Percentiles rank a stretch among this genome's conserved stretches.
Evolutionary conservation across 1,140 invertebrate genomes (phyloP).

Genomic region (Lepidostoma basale): DNA sequence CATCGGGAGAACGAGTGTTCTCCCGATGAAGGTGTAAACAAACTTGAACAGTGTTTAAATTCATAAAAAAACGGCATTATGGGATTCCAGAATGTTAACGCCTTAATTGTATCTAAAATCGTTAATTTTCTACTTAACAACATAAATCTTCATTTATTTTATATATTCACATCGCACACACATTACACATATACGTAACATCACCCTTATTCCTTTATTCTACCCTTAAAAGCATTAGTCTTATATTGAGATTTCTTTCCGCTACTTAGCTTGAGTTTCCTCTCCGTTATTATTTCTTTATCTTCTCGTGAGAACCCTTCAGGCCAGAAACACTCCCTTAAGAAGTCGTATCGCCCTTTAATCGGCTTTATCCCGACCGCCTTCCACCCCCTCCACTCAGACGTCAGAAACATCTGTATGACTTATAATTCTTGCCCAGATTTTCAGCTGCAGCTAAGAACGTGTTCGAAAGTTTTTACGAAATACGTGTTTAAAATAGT

Average conservation of each 20-base stretch:
- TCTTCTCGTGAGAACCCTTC: constrained; percentile 4
- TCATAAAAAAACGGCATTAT: no score
- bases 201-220: neutral
- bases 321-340: constrained; percentile 13
- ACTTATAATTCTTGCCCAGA: neutral
- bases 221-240: neutral
- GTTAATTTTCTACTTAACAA: no score
- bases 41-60: no score
- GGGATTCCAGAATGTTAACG: no score
- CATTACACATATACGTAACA: neutral
- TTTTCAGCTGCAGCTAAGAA: constrained; percentile 3
- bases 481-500: no score
- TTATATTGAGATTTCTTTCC: neutral
- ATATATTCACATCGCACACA: no score
- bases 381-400: constrained; percentile 3
- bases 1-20: no score
- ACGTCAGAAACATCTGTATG: constrained; percentile 14
- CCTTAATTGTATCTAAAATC: no score
- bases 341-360: neutral
- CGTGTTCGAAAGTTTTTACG: no score
- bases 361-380: neutral
- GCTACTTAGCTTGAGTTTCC: neutral
- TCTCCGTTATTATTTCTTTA: constrained; percentile 13
- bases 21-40: no score
- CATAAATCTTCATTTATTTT: no score